phyloP scores from a whole-genome alignment of 2,113 vertebrate genomes.

The Lepus timidus region DNA sequence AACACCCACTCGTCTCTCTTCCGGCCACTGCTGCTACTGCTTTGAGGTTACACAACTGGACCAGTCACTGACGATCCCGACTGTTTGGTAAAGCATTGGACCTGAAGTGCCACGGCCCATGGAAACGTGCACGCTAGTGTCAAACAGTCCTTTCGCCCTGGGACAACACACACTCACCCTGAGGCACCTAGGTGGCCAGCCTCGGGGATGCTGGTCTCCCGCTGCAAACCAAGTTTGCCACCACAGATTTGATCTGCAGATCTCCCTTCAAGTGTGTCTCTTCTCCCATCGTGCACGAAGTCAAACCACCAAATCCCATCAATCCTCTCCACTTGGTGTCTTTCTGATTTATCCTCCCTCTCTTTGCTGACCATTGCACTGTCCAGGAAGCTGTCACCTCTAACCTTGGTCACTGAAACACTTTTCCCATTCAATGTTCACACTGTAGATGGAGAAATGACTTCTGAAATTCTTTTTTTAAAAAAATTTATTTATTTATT shows the following conservation, averaged over 20 bases:
- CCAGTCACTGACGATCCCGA: background rate
- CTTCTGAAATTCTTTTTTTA: background rate
- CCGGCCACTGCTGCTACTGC: background rate
- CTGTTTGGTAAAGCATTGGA: background rate
- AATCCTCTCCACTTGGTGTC: background rate
- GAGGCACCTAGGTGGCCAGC: background rate
- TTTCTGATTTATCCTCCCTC: background rate
- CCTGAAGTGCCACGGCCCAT: background rate
- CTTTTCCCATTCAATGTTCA: background rate
- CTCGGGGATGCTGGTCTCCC: background rate
- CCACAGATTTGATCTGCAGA: background rate
- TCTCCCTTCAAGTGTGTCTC: background rate
- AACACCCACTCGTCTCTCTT: background rate
- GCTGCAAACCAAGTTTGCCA: background rate
- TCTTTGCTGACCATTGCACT: background rate
- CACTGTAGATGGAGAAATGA: background rate
- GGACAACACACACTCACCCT: background rate
- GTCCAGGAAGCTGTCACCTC: background rate
- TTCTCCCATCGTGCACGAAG: background rate
- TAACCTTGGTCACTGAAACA: background rate
- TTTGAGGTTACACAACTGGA: background rate
- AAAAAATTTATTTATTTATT: too few species aligned
- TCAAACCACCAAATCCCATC: background rate
- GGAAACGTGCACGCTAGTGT: background rate
- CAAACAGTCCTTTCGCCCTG: background rate